Base-by-base conservation (phyloP, 2,888 invertebrate genomes). In the Erebia aethiops region DNA sequence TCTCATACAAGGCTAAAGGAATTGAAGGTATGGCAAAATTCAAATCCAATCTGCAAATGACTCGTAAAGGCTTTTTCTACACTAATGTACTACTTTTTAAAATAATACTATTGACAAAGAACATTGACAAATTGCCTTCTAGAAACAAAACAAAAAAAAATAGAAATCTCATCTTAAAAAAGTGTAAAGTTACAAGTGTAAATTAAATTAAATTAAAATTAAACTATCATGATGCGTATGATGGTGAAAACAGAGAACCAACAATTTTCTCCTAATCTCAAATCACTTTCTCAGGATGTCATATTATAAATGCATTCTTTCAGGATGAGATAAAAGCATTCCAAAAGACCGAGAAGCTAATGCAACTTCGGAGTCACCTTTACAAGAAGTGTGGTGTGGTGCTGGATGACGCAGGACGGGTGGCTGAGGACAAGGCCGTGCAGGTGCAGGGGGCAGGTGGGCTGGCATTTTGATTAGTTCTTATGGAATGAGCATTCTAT, bases 241-340 rank as follows among this genome's bases (percentile, higher is more conserved):
- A 7, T 35, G 35, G 35, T 35, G 35, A 7, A 35, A 35, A 35
- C 35, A 35, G 35, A 35, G 35, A 35, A 35, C 7, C 7, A 35
- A 35, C 5, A 35, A 35, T 35, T 35, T 7, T 35, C 7, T 35
- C 35, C 7, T 35, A 35, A 35, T 7, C 35, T n/a, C 7, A 46
- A 46, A 46, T 46, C 13, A 51, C 16, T 9, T 54, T 56, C 2
- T n/a, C n/a, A n/a, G n/a, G n/a, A n/a, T n/a, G n/a, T n/a, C n/a
- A n/a, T n/a, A n/a, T n/a, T n/a, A n/a, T n/a, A 21, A 56, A 10
- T 10, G 13, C 13, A 26, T 26, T 64, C 18, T 84, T 83, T n/a
- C 82, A 93, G 93, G 88, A 90, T 79, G 93, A 93, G 83, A 93
- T 93, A 54, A 85, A 87, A 76, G 86, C 83, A 2, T 92, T 87